phyloP scores from a whole-genome alignment of 1,140 invertebrate genomes.

The Colletes gigas region DNA sequence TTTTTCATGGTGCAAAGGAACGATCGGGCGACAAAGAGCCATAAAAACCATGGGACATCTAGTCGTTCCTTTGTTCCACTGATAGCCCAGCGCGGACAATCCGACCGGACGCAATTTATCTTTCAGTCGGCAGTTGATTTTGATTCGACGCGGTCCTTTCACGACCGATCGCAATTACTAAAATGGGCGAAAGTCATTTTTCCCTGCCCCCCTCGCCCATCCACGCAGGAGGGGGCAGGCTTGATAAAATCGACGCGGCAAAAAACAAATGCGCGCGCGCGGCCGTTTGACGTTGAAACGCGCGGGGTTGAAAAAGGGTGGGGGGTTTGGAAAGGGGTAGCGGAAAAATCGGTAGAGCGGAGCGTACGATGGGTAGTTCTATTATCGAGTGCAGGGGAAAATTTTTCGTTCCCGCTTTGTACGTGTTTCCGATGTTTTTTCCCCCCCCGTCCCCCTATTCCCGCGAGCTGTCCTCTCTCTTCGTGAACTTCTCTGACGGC shows the following conservation, averaged over 20 bases:
- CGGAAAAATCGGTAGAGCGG: background rate
- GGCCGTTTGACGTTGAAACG: background rate
- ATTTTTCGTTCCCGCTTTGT: conserved; percentile 26
- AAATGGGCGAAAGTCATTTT: conserved; percentile 38
- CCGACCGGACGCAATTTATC: background rate
- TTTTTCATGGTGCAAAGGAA: background rate
- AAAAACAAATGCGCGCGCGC: background rate
- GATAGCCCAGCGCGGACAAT: background rate
- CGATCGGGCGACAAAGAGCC: background rate
- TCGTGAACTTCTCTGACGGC: background rate
- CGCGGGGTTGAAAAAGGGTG: background rate
- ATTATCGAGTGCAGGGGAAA: conserved; percentile 3
- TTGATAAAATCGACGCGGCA: conserved; percentile 21
- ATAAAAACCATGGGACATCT: background rate
- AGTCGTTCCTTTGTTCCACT: background rate
- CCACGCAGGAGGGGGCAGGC: background rate
- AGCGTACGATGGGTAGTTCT: background rate
- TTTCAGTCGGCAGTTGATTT: background rate
- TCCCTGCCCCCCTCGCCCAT: background rate
- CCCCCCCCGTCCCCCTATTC: too few species aligned
- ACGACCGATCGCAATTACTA: conserved; percentile 36
- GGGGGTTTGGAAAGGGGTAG: background rate
- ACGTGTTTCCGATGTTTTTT: conserved; percentile 13
- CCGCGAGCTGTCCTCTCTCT: background rate
- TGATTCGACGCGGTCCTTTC: conserved; percentile 3